A percentile compares a stretch with the other conserved stretches of the same genome.
phyloP scores from a whole-genome alignment of 2,113 vertebrate species.

The Prionailurus bengalensis region DNA sequence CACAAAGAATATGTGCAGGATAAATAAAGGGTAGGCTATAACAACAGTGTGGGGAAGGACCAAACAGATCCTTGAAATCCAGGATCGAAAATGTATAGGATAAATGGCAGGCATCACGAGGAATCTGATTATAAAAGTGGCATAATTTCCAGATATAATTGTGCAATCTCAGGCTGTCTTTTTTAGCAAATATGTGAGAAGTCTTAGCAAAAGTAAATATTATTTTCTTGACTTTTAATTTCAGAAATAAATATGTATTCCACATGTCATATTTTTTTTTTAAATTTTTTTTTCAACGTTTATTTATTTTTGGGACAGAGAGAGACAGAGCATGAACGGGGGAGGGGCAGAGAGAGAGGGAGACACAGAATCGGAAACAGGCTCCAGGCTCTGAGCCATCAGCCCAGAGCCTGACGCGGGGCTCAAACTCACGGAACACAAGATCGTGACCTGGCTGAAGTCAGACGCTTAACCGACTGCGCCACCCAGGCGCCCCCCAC shows the following conservation, averaged over 20 bases:
- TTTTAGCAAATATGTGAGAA: conserved; percentile 32
- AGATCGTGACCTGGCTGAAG: too few species aligned
- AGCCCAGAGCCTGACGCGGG: too few species aligned
- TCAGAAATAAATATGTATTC: conserved; percentile 28
- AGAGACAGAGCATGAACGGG: too few species aligned
- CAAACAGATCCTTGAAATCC: not conserved
- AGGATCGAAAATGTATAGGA: not conserved
- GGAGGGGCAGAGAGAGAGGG: too few species aligned
- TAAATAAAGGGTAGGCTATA: not conserved
- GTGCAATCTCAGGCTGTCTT: not conserved
- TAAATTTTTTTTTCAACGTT: too few species aligned
- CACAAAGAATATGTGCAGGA: not conserved
- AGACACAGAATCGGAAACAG: too few species aligned
- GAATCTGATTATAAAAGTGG: conserved; percentile 31
- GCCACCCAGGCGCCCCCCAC: not conserved
- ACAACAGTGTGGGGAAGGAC: not conserved
- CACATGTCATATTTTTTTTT: not conserved
- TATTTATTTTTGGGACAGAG: too few species aligned
- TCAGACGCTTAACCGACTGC: too few species aligned
- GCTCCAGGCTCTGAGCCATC: too few species aligned
- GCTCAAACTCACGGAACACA: too few species aligned
- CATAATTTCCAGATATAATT: not conserved
- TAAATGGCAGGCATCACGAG: not conserved
- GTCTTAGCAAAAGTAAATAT: conserved; percentile 45
- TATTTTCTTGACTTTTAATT: conserved; percentile 51